Evolutionary conservation across 2,888 invertebrate species (phyloP), one percentile per base, ranked within the genome.

Genomic region (Eristalis intricaria): DNA sequence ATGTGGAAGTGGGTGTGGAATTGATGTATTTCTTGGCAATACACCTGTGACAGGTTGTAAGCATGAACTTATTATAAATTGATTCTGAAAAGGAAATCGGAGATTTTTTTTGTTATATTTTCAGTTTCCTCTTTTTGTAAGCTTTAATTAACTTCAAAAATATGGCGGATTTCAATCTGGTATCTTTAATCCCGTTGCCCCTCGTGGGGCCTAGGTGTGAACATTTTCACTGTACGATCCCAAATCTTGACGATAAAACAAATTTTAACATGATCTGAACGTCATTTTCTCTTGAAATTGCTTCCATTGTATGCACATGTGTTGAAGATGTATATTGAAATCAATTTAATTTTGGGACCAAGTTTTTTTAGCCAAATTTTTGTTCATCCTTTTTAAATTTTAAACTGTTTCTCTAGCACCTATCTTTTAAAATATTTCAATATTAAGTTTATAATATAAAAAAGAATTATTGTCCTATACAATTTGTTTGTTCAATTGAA

Each of bases 1-100:
- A 89, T 93, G 93, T 84, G 91, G 94, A 89, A 91, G 91, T 91
- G 92, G 94, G 92, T 93, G 94, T 89, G 93, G 92, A 89, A 93
- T 92, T 88, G 93, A 92, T 78, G 93, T 92, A 89, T 93, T 93
- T 77, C 93, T 89, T 38, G 93, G 90, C 80, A 92, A 91, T 84
- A 93, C 90, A 77, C 89, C 81, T 82, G 89, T 89, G 43, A 89
- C 90, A 68, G 91, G 90, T 22, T 91, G 92, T 89, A 93, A 88
- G 19, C 92, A 92, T 70, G 92, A 92, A 89, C 90, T 91, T 71
- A 90, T 90, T 86, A 89, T 90, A 88, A 91, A 90, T 40, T 90
- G 88, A 84, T 90, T 91, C 90, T 91, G 89, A 22, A 87, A 83
- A 81, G 69, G 66, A 61, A 73, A 22, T 66, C 38, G 40, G 68